Evolutionary conservation across 2,888 invertebrate genomes (phyloP).

Genomic region (Nasonia oneida): DNA sequence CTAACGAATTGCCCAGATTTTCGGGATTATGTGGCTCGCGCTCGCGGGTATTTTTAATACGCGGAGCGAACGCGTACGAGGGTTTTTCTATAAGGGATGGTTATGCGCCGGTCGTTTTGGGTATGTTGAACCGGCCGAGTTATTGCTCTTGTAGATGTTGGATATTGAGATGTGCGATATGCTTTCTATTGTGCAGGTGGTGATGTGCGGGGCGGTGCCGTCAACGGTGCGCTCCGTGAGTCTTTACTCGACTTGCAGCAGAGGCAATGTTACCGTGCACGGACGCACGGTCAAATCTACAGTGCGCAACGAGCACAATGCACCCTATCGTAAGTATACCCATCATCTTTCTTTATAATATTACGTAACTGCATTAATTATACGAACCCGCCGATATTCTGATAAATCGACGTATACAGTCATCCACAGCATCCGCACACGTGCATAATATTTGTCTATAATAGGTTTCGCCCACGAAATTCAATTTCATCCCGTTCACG

Average conservation of each 20-base stretch:
- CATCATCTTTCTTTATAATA: neutral
- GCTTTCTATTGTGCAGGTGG: constrained; percentile 80
- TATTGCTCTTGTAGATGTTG: neutral
- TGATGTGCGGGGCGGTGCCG: constrained; percentile 88
- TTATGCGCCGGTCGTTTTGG: constrained; percentile 20
- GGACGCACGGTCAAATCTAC: constrained; percentile 85
- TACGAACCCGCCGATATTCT: neutral
- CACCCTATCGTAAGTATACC: constrained; percentile 83
- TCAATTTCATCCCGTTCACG: constrained; percentile 33
- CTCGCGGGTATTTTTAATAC: neutral
- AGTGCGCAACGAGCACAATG: constrained; percentile 79
- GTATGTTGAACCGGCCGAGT: neutral
- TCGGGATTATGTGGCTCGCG: neutral
- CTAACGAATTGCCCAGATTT: constrained; percentile 27
- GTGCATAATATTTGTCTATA: constrained; percentile 52
- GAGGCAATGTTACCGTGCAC: constrained; percentile 84
- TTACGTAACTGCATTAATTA: too few species aligned
- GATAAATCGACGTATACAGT: constrained; percentile 40
- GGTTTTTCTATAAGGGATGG: neutral
- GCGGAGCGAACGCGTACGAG: neutral
- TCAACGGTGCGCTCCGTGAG: constrained; percentile 86
- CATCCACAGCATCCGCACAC: neutral
- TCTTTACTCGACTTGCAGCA: constrained; percentile 86
- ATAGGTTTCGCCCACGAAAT: constrained; percentile 1
- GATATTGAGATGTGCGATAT: neutral